phyloP scores from a whole-genome alignment of 2,113 vertebrate genomes.

The Bubalus kerabau region DNA sequence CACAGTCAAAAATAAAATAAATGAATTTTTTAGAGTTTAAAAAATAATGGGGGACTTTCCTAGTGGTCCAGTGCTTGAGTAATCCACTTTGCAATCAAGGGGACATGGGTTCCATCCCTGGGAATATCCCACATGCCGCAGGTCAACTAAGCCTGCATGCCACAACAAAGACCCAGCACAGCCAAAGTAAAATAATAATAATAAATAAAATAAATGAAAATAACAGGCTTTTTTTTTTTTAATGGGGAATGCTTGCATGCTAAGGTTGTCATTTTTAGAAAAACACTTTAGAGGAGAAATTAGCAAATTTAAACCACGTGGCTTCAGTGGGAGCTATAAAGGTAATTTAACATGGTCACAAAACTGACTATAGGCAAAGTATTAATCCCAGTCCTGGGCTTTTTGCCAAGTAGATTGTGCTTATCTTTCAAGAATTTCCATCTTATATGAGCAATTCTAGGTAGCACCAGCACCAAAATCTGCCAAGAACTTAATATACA shows the following conservation, averaged over 20 bases:
- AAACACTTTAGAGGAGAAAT: neutral
- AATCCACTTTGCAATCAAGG: neutral
- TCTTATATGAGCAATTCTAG: neutral
- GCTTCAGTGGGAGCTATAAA: neutral
- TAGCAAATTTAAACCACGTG: neutral
- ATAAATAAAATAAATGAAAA: neutral
- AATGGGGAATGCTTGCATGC: neutral
- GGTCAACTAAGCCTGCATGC: neutral
- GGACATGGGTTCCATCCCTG: neutral
- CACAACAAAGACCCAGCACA: neutral
- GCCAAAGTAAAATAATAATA: neutral
- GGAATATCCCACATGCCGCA: fast-evolving
- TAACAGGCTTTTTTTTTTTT: neutral
- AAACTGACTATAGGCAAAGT: neutral
- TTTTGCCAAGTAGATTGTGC: neutral
- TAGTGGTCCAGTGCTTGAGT: neutral
- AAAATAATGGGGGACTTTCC: neutral
- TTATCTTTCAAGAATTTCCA: neutral
- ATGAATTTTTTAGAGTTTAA: neutral
- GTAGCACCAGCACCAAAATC: neutral
- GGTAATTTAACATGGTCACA: neutral
- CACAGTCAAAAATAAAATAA: neutral
- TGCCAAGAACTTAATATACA: neutral
- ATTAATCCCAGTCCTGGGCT: neutral
- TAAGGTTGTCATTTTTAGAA: neutral